Evolutionary conservation across 2,888 invertebrate genomes (phyloP).

Genomic region (Sarcophaga caerulescens): DNA sequence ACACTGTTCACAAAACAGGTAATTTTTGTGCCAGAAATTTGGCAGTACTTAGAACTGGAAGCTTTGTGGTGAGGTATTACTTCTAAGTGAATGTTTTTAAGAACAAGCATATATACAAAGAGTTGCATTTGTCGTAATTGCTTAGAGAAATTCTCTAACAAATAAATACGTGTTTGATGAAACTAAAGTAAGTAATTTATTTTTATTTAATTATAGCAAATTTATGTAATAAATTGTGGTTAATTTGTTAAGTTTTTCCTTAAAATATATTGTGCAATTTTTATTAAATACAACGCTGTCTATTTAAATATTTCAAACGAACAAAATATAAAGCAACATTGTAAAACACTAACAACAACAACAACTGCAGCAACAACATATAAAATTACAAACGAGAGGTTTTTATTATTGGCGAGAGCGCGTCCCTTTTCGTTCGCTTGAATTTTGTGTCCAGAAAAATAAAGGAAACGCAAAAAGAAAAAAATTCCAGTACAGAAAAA

Average conservation of each 20-base stretch:
- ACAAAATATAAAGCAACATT: slow-evolving; percentile 61
- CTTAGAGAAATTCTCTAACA: not conserved
- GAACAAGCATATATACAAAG: slow-evolving; percentile 5
- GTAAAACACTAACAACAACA: slow-evolving; percentile 39
- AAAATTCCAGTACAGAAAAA: slow-evolving; percentile 62
- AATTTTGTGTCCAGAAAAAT: slow-evolving; percentile 57
- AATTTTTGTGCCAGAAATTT: not conserved
- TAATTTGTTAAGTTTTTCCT: not conserved
- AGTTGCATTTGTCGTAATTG: slow-evolving; percentile 24
- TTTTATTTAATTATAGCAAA: not conserved
- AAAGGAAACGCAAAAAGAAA: slow-evolving; percentile 41
- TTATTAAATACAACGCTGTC: slow-evolving; percentile 53
- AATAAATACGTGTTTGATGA: not conserved
- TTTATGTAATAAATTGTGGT: not conserved
- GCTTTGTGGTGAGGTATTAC: not conserved
- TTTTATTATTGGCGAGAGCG: slow-evolving; percentile 62
- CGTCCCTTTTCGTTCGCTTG: slow-evolving; percentile 69
- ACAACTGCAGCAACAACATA: slow-evolving; percentile 51
- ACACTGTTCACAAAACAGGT: not conserved
- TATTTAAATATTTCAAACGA: slow-evolving; percentile 63
- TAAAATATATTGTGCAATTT: not conserved
- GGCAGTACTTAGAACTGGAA: slow-evolving; percentile 14
- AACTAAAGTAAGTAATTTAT: not conserved
- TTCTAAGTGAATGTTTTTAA: slow-evolving; percentile 4
- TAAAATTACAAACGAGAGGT: slow-evolving; percentile 51